These are phyloP conservation scores for Microtus oregoni DNA, from an alignment of 2,113 vertebrate genomes.

Conservation along the genomic window DNA sequence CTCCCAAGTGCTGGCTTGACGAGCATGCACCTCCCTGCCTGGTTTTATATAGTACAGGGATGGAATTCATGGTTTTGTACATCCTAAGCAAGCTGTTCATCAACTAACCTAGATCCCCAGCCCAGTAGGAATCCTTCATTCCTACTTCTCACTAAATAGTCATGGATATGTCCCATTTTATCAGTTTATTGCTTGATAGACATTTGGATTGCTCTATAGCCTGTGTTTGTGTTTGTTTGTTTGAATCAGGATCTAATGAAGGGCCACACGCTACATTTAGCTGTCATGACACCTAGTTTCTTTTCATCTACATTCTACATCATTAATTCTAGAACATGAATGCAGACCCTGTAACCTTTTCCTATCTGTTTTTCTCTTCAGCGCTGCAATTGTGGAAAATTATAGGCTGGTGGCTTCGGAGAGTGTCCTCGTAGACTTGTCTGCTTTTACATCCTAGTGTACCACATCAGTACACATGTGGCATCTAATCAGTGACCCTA, in stretches of 20 bases:
- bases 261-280: not conserved
- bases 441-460: not conserved
- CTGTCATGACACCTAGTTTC: not conserved
- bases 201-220: not conserved
- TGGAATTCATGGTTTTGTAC: not conserved
- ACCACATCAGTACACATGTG: not conserved
- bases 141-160: not conserved
- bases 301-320: not conserved
- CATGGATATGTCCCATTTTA: not conserved
- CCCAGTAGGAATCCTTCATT: no score
- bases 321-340: slow-evolving; percentile 43
- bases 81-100: not conserved
- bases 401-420: not conserved
- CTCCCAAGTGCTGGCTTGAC: not conserved
- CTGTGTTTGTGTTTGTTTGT: not conserved
- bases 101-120: not conserved
- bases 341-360: not conserved
- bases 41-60: not conserved
- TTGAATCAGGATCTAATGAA: not conserved
- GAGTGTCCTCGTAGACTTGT: not conserved
- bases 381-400: not conserved
- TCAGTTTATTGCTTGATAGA: not conserved
- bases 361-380: not conserved
- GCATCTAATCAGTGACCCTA: not conserved
- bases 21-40: not conserved